Evolutionary conservation across 2,888 invertebrate species (phyloP).

Genomic region (Agrochola lota): DNA sequence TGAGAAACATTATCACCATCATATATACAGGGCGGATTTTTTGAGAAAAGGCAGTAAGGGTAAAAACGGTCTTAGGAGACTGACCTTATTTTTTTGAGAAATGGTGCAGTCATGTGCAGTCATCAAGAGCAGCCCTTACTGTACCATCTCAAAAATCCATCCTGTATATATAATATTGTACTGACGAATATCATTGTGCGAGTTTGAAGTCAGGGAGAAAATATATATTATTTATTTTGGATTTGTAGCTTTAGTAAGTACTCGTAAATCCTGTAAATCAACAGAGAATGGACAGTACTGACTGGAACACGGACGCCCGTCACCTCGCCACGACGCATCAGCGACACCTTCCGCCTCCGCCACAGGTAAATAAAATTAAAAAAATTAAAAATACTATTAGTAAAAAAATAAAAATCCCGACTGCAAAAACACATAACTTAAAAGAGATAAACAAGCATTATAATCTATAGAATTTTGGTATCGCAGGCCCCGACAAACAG

Average conservation of each 20-base stretch:
- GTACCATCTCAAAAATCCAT: too few relatives aligned
- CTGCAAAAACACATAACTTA: too few relatives aligned
- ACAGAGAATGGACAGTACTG: slow-evolving; percentile 92
- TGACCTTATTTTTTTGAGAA: too few relatives aligned
- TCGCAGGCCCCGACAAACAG: too few relatives aligned
- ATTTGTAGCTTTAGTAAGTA: neutral
- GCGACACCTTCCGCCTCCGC: slow-evolving; percentile 57
- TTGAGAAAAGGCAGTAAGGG: too few relatives aligned
- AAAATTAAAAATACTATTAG: neutral
- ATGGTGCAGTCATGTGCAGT: too few relatives aligned
- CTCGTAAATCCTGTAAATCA: slow-evolving; percentile 76
- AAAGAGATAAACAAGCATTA: too few relatives aligned
- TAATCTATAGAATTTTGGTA: too few relatives aligned
- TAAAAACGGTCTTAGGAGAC: too few relatives aligned
- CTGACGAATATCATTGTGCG: neutral
- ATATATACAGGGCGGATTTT: too few relatives aligned
- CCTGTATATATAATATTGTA: neutral
- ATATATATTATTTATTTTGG: neutral
- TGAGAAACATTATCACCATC: neutral
- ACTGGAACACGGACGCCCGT: slow-evolving; percentile 89
- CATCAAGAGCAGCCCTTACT: too few relatives aligned
- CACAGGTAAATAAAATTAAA: slow-evolving; percentile 37
- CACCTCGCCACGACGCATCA: slow-evolving; percentile 80
- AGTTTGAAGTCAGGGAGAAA: neutral
- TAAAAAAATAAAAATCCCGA: neutral